phyloP scores from a whole-genome alignment of 2,888 invertebrate genomes.

The Creontiades dilutus region DNA sequence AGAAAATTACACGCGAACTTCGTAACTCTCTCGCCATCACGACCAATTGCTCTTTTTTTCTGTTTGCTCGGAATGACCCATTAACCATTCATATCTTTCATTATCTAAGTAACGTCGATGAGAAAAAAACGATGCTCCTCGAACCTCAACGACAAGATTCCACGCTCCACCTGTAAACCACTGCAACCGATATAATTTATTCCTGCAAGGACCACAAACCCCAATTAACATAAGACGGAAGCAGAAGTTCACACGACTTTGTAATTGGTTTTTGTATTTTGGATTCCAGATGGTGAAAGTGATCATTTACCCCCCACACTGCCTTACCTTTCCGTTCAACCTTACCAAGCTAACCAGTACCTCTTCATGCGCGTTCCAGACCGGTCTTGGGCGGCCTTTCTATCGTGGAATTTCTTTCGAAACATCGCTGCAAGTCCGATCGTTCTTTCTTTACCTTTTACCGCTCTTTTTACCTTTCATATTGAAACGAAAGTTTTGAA shows the following conservation, averaged over 20 bases:
- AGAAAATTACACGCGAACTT: too few species aligned
- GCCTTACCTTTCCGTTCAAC: constrained; percentile 29
- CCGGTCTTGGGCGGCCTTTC: constrained; percentile 53
- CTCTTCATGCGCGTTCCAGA: constrained; percentile 50
- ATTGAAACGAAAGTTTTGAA: constrained; percentile 33
- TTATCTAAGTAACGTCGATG: not conserved
- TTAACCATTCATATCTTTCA: not conserved
- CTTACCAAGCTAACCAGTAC: constrained; percentile 44
- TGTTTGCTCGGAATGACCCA: too few species aligned
- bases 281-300: constrained; percentile 63
- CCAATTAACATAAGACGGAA: constrained; percentile 28
- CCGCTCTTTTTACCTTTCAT: constrained; percentile 40
- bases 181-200: constrained; percentile 38
- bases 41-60: too few species aligned
- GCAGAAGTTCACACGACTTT: constrained; percentile 50
- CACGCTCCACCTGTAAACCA: constrained; percentile 17
- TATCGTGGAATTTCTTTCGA: constrained; percentile 7
- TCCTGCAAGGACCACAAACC: constrained; percentile 23
- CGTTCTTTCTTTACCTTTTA: constrained; percentile 18
- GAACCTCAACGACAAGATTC: constrained; percentile 24
- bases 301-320: constrained; percentile 34
- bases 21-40: too few species aligned
- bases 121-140: not conserved
- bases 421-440: constrained; percentile 20
- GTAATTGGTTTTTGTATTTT: constrained; percentile 60